These are phyloP conservation scores for Piscicola geometra DNA, from an alignment of 2,888 invertebrate species.

Conservation along the genomic window DNA sequence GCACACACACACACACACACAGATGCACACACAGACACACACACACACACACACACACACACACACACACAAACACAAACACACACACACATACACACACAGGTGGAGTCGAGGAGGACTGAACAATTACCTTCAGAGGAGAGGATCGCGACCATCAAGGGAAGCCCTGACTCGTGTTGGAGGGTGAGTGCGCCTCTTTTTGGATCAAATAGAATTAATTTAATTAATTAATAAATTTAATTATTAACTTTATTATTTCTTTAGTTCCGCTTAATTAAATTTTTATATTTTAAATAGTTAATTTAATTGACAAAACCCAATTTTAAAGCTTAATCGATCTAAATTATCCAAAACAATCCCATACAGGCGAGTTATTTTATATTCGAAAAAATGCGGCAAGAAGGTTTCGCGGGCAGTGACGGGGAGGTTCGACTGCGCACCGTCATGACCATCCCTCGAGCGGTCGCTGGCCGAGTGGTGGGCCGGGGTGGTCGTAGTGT, in stretches of 20 bases:
- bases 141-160: conserved; percentile 89
- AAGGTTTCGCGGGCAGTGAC: conserved; percentile 52
- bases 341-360: background rate
- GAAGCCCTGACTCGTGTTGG: conserved; percentile 42
- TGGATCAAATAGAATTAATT: too few species aligned
- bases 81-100: too few species aligned
- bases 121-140: conserved; percentile 65
- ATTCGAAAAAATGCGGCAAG: conserved; percentile 90
- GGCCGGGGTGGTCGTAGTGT: conserved; percentile 66
- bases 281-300: background rate
- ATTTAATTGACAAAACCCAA: background rate
- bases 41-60: background rate
- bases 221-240: too few species aligned
- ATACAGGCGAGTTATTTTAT: conserved; percentile 92
- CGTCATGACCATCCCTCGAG: conserved; percentile 82
- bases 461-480: conserved; percentile 90
- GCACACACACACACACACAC: too few species aligned
- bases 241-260: background rate
- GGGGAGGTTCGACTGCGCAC: conserved; percentile 82
- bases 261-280: background rate
- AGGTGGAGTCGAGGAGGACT: conserved; percentile 48
- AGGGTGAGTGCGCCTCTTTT: conserved; percentile 33
- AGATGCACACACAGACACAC: too few species aligned
- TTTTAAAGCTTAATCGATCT: background rate
- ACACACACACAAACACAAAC: too few species aligned